Conservation (phyloP, 2,888 invertebrate species). For the Phyllotreta striolata region DNA sequence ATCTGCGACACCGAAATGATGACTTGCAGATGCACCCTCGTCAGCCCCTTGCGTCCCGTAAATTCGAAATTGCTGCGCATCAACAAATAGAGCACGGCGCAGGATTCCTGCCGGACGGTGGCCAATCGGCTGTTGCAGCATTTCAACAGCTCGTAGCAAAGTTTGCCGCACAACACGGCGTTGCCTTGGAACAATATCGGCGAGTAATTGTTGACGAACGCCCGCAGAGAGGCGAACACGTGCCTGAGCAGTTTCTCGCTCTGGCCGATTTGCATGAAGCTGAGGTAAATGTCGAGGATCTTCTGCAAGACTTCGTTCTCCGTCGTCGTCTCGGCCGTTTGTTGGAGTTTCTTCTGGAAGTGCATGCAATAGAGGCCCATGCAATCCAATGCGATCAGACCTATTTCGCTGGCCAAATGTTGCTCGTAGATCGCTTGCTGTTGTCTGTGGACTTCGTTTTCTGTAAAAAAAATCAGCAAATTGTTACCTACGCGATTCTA, state of each 20-base stretch:
- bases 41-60: slow-evolving; percentile 81
- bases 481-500: too few species aligned
- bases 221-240: slow-evolving; percentile 88
- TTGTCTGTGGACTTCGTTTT: slow-evolving; percentile 67
- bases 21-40: slow-evolving; percentile 90
- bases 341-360: slow-evolving; percentile 67
- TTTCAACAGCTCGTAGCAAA: slow-evolving; percentile 81
- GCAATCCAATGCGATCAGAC: slow-evolving; percentile 86
- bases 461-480: slow-evolving; percentile 48
- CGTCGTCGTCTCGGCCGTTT: slow-evolving; percentile 61
- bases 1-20: slow-evolving; percentile 96
- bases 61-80: slow-evolving; percentile 96
- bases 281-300: slow-evolving; percentile 84
- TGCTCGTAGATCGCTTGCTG: slow-evolving; percentile 77
- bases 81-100: slow-evolving; percentile 87
- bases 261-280: slow-evolving; percentile 88
- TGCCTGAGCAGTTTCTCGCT: slow-evolving; percentile 91
- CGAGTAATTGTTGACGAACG: slow-evolving; percentile 91
- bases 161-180: slow-evolving; percentile 79
- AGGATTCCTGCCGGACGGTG: slow-evolving; percentile 87
- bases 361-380: slow-evolving; percentile 85
- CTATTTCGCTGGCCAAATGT: slow-evolving; percentile 88
- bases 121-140: slow-evolving; percentile 88
- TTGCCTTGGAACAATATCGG: slow-evolving; percentile 86
- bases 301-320: slow-evolving; percentile 82